Base-by-base conservation (phyloP, 37 sponge, comb jelly and placozoan species). In the Bolinopsis microptera region DNA sequence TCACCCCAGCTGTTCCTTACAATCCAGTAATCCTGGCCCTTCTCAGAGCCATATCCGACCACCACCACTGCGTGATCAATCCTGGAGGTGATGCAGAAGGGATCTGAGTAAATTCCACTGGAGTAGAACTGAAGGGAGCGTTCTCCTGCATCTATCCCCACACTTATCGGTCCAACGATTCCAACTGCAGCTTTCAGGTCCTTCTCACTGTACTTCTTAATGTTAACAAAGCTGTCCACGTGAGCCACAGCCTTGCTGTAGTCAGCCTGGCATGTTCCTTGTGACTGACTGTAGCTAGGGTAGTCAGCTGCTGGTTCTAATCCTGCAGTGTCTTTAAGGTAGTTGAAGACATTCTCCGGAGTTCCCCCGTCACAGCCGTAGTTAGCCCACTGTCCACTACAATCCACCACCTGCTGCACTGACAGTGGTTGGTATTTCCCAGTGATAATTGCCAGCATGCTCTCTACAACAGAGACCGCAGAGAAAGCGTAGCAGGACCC, bases 1-100 rank as follows among this genome's bases (percentile, higher is more conserved):
- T 8, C 35, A 26, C 41, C 39, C 88, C 88, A 83, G 23, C 41
- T 40, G 36, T 83, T 83, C 24, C 22, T 83, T 9, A 83, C 48
- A 40, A 83, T 83, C 88, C 88, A 83, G 31, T 83, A 83, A 31
- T 83, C 41, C 16, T 35, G 8, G 23, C 48, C 48, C 23, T 39
- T 39, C 23, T 40, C 39, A 40, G 39, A 26, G 8, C 88, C 88
- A 83, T 83, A 83, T 9, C 88, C 88, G 21, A 83, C 88, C 8
- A 83, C 39, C 16, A 40, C 26, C 26, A 83, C 41, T 22, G 35
- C 88, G 31, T 83, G 88, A 31, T 83, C 48, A 30, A 83, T 83
- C 23, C 48, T 38, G 24, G 39, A 9, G 5, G 75, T 72, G 0
- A 83, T 83, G 22, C 88, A 83, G 21, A 39, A 26, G 25, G 88